Conservation (phyloP, 2,797 vertebrate species). For the Ctenopoma multispine region DNA sequence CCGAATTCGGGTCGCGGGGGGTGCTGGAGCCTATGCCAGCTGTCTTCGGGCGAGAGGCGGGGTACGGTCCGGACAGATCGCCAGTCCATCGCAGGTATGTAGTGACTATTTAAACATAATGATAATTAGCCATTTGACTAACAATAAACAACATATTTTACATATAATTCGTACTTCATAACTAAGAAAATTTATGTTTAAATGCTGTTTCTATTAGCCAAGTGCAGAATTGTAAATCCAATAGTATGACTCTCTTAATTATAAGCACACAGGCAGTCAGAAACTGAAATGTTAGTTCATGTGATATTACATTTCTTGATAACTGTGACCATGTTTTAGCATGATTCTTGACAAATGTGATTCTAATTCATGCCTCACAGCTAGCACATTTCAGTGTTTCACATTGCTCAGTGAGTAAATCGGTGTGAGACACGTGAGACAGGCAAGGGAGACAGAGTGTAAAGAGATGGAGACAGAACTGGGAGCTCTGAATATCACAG, state of each 20-base stretch:
- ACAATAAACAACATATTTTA: conserved; percentile 3
- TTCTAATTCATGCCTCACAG: background rate
- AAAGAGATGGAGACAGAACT: conserved; percentile 49
- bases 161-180: background rate
- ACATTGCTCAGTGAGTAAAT: conserved; percentile 14
- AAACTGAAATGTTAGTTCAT: background rate
- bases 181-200: background rate
- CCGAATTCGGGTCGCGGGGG: too few relatives aligned
- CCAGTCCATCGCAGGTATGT: too few relatives aligned
- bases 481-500: conserved; percentile 60
- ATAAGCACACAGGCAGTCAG: background rate
- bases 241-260: background rate
- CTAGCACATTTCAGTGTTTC: conserved; percentile 14
- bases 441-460: conserved; percentile 24
- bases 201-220: too few relatives aligned
- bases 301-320: background rate
- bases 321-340: background rate
- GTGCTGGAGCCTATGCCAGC: too few relatives aligned
- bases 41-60: too few relatives aligned
- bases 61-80: too few relatives aligned
- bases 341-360: conserved; percentile 8
- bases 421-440: conserved; percentile 19
- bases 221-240: background rate
- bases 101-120: too few relatives aligned
- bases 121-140: background rate